phyloP scores from a whole-genome alignment of 2,797 vertebrate genomes.

The Chiroxiphia lanceolata region DNA sequence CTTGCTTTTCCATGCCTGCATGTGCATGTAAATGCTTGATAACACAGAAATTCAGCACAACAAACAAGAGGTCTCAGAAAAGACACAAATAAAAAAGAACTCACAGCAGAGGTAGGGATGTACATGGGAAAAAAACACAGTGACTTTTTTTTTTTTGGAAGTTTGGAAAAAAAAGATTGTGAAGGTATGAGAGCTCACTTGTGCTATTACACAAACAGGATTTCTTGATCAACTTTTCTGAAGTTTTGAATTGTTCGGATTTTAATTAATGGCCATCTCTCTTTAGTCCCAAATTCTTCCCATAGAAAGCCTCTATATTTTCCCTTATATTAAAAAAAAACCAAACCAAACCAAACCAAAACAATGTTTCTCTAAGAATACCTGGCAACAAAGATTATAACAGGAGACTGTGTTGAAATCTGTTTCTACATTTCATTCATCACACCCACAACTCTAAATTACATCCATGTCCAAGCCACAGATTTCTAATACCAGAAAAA shows the following conservation, averaged over 20 bases:
- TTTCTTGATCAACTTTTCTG: not conserved
- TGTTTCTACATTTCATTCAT: not conserved
- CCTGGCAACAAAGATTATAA: not conserved
- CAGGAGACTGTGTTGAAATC: not conserved
- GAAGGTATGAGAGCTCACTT: not conserved
- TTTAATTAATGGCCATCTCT: not conserved
- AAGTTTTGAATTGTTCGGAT: not conserved
- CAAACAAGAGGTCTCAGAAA: not conserved
- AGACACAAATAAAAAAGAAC: not conserved
- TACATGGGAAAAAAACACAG: not conserved
- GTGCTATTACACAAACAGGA: not conserved
- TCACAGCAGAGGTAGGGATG: not conserved
- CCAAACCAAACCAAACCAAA: not conserved
- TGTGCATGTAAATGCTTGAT: not conserved
- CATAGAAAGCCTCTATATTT: fast-evolving
- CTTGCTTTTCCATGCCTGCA: not conserved
- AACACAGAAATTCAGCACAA: not conserved
- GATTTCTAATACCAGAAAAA: not conserved
- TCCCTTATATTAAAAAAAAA: fast-evolving
- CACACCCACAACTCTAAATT: not conserved
- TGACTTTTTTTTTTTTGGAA: not conserved
- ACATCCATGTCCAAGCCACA: not conserved
- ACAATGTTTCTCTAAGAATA: not conserved
- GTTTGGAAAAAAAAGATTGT: not conserved
- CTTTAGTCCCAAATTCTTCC: not conserved